Base-by-base conservation (phyloP, 2,888 invertebrate genomes). In the Chironomus tentans region DNA sequence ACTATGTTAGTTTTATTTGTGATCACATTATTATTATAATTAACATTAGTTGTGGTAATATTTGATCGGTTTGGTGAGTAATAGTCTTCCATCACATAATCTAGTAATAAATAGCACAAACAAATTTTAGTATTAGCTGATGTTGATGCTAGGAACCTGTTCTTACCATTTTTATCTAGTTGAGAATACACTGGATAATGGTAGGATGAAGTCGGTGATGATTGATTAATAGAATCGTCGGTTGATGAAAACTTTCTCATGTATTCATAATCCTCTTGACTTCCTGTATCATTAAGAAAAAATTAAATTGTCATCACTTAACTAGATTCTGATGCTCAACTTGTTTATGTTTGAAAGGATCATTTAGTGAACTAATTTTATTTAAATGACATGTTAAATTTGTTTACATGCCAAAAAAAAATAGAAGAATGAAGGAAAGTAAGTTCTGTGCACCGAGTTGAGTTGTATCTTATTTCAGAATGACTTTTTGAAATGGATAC, bases 211-310 rank as follows among this genome's bases (percentile, higher is more conserved):
- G 76, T 56, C 10, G 76, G 68, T 28, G 76, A 69, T 13, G 76
- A 76, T 48, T 76, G 76, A 50, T 56, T 69, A 15, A 76, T 69
- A 10, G 76, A 76, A 15, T 76, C 76, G 56, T 76, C 69, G 24
- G 61, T 74, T n/a, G 76, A 76, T 76, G 76, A 69, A 76, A 76
- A 76, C n/a, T 76, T 76, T 76, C 76, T 68, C 61, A 76, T 76
- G 24, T 76, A 76, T 38, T 74, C 74, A 61, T 74, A 74, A 65
- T 74, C 74, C 18, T 74, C 74, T 5, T 74, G 74, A 47, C 48
- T 74, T 68, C 74, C 74, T 74, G 68, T 46, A 28, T 38, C 24
- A 68, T 65, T 24, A 21, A 24, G n/a, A 21, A n/a, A n/a, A n/a
- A 65, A 24, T 13, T 21, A 22, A 65, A 65, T 22, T 68, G 48